These are phyloP conservation scores for Amphiura filiformis DNA, from an alignment of 35 echinoderm and acorn worm species.

Conservation along the genomic window DNA sequence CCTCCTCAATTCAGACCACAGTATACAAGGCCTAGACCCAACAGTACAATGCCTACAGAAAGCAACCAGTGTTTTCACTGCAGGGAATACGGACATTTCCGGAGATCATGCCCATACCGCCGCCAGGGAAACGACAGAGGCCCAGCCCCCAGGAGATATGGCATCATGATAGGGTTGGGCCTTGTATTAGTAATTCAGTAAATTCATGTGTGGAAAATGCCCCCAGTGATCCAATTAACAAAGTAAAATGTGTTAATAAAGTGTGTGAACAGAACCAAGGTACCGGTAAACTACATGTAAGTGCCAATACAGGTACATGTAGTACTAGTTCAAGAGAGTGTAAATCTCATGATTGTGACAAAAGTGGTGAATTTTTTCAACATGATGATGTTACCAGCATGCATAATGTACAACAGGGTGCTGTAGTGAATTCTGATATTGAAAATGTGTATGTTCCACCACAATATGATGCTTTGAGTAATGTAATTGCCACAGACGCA, in stretches of 20 bases:
- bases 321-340: no score
- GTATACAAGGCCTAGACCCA: neutral
- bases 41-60: neutral
- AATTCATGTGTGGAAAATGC: neutral
- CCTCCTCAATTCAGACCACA: neutral
- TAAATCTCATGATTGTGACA: no score
- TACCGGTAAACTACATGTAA: neutral
- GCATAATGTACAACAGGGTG: no score
- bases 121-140: neutral
- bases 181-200: neutral
- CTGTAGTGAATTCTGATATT: no score
- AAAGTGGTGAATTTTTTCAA: no score
- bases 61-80: no score
- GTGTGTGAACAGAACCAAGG: neutral
- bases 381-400: no score
- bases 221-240: neutral
- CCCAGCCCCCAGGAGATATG: neutral
- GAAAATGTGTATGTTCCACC: no score
- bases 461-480: no score
- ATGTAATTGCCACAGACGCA: no score
- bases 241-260: neutral
- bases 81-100: neutral
- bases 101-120: neutral
- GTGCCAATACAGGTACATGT: no score
- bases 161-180: neutral